Base-by-base conservation (phyloP, 2,797 vertebrate species). In the Acanthiza pusilla region DNA sequence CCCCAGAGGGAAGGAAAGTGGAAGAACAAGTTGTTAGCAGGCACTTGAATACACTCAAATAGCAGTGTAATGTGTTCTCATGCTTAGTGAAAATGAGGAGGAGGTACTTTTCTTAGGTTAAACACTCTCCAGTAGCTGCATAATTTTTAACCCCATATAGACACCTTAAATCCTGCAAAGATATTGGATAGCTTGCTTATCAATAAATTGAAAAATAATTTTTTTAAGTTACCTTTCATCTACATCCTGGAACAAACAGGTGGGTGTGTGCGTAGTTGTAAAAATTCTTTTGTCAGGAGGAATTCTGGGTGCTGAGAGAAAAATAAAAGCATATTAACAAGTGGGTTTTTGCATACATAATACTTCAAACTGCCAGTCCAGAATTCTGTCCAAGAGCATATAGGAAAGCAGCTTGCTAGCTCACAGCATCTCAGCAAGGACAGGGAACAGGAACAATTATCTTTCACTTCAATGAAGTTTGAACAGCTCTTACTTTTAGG, bases 271-370 rank as follows among this genome's bases (percentile, higher is more conserved):
- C 2, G 99, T 99, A 30, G 99, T 99, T 32, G 99, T 99, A 95
- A 99, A 99, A 91, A 99, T 98, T 53, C 98, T 98, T 96, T 99
- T 99, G 97, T 99, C 99, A 7, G 99, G 98, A 77, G 99, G 99
- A 96, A 99, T 99, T 96, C 99, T 98, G 67, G 99, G 99, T 36
- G 99, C 99, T 99, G 94, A 85, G 94, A 93, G 47, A 90, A 97
- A 85, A 94, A 66, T 47, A 91, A 89, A 74, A 95, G 15, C 26
- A 40, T 18, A 65, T 91, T 60, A 89, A 47, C 16, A 77, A 48
- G 9, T 21, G 23, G 5, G 0, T 0, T 18, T 54, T 26, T 13
- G n/a, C 19, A 65, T 1, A n/a, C 27, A 26, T 15, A 61, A 19
- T 13, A 63, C 18, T 74, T 67, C 5, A 77, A 61, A 26, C 11